phyloP scores from a whole-genome alignment of 2,797 vertebrate species.

The Chromis chromis region DNA sequence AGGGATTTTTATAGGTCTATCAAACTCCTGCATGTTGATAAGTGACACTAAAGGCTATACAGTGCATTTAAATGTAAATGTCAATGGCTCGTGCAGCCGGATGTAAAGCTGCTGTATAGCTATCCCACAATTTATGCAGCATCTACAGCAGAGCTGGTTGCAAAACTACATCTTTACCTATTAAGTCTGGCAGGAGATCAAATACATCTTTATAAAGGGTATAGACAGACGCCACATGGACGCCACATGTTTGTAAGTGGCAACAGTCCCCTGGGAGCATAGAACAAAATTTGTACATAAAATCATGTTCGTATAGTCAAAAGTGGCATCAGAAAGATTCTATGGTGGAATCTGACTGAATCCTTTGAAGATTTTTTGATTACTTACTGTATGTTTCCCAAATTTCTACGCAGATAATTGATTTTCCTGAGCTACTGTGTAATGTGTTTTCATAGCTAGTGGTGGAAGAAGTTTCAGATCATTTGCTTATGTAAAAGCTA shows the following conservation, averaged over 20 bases:
- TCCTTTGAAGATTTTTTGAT: not conserved
- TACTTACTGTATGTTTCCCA: not conserved
- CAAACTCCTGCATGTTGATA: too few relatives aligned
- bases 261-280: slow-evolving; percentile 16
- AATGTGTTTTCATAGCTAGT: not conserved
- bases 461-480: too few relatives aligned
- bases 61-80: too few relatives aligned
- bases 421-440: not conserved
- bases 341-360: not conserved
- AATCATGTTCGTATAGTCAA: slow-evolving; percentile 3
- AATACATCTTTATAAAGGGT: slow-evolving; percentile 27
- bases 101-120: not conserved
- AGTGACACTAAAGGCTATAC: too few relatives aligned
- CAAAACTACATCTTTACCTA: not conserved
- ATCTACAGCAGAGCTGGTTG: not conserved
- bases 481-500: too few relatives aligned
- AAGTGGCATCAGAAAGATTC: not conserved
- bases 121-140: not conserved
- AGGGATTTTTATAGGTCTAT: too few relatives aligned
- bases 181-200: slow-evolving; percentile 36
- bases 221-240: slow-evolving; percentile 44
- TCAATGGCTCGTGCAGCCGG: too few relatives aligned
- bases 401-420: not conserved
- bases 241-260: slow-evolving; percentile 49
- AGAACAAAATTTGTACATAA: slow-evolving; percentile 6